Evolutionary conservation across 1,140 invertebrate species (phyloP), one percentile per base, ranked within the genome.

Genomic region (Sinonovacula constricta): DNA sequence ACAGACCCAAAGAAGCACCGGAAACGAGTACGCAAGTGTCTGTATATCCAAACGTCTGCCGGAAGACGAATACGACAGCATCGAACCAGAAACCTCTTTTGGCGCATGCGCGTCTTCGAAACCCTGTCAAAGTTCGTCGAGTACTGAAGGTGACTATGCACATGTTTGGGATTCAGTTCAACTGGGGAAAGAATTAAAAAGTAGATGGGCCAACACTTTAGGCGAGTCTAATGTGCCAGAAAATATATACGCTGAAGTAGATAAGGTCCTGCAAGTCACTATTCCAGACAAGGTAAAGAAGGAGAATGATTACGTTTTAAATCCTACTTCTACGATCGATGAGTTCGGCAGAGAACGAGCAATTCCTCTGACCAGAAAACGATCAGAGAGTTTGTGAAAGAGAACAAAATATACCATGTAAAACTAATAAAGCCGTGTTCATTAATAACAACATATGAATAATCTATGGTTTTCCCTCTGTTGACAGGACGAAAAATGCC

Each of bases 191-290:
- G 62, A 76, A 26, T 30, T 76, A 22, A 66, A 49, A 28, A 33
- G 18, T n/a, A 12, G 53, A 31, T 26, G 28, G 26, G 62, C 18
- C 24, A 34, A 51, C 22, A 33, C 53, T 45, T 56, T 53, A 24
- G 33, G 72, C 22, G 54, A 45, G 5, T 76, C 72, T 14, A 22
- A 2, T 2, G 28, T 60, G n/a, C 67, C 72, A 28, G 72, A 76
- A 66, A 76, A 76, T 33, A 67, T 76, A 54, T 76, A 76, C 59
- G 59, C 72, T 45, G 72, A 76, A 54, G 65, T 74, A n/a, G 71
- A 74, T 5, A 49, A 54, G 22, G 72, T 76, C 28, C 68, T 3
- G 59, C 34, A 18, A 26, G 30, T 49, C 54, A 71, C 18, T 71
- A 60, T 60, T n/a, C 60, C 45, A 14, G 39, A 45, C 39, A 45